phyloP scores from a whole-genome alignment of 1,140 invertebrate genomes.

The Philopotamus ludificatus region DNA sequence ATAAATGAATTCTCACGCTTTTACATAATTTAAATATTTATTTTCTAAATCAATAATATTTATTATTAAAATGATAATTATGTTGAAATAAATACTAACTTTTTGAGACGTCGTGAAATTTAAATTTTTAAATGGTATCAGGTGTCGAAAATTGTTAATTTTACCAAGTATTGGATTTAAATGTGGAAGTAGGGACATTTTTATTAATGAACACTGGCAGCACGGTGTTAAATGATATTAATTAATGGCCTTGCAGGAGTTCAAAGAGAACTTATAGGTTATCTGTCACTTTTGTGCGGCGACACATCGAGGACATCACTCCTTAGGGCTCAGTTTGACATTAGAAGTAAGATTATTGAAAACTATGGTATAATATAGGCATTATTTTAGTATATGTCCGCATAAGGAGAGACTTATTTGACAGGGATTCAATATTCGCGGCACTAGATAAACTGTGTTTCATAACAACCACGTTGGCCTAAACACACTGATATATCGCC shows the following conservation, averaged over 20 bases:
- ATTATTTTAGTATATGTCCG: too few species aligned
- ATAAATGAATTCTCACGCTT: too few species aligned
- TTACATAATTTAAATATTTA: too few species aligned
- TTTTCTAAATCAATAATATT: background rate
- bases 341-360: too few species aligned
- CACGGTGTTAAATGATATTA: background rate
- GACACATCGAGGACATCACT: too few species aligned
- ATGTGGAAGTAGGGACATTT: constrained; percentile 39
- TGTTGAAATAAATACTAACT: constrained; percentile 10
- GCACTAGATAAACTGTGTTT: too few species aligned
- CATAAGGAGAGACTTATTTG: too few species aligned
- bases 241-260: background rate
- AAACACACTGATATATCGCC: too few species aligned
- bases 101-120: constrained; percentile 41
- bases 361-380: too few species aligned
- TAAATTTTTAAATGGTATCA: constrained; percentile 34
- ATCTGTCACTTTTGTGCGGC: constrained; percentile 9
- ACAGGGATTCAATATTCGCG: too few species aligned
- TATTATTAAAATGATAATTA: background rate
- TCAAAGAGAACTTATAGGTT: background rate
- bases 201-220: background rate
- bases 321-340: too few species aligned
- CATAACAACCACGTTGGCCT: too few species aligned
- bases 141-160: constrained; percentile 30
- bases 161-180: constrained; percentile 36